A percentile compares a stretch with the other conserved stretches of the same genome.
These are phyloP conservation scores for Busseola fusca DNA, from an alignment of 2,888 invertebrate genomes.

Conservation along the genomic window DNA sequence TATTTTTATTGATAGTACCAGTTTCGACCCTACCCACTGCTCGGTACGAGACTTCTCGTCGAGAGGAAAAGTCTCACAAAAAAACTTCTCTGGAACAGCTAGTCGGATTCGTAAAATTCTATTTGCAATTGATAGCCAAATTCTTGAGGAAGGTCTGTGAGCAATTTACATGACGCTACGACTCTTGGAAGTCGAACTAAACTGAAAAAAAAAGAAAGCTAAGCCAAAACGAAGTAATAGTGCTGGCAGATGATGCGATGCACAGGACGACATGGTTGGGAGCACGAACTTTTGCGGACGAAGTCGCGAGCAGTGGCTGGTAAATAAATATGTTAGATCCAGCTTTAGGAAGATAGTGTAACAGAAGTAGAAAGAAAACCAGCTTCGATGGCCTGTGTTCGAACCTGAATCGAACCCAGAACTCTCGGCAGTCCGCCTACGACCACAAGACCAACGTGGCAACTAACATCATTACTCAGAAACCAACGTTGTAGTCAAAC, in stretches of 20 bases:
- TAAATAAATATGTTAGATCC: neutral
- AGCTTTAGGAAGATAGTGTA: neutral
- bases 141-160: no score
- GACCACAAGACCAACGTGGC: neutral
- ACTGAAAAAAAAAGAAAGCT: no score
- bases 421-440: neutral
- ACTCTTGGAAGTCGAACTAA: no score
- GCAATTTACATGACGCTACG: no score
- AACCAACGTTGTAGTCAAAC: constrained; percentile 26
- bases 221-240: no score
- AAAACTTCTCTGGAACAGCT: no score
- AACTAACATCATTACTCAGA: constrained; percentile 5
- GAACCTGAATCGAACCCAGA: neutral
- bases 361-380: neutral
- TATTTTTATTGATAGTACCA: constrained; percentile 49
- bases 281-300: no score
- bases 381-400: neutral
- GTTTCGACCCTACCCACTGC: neutral
- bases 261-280: no score
- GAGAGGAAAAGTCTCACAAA: neutral
- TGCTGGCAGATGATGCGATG: no score
- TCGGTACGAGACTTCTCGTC: neutral
- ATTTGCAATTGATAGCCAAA: no score
- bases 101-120: no score
- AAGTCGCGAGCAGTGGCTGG: no score